Evolutionary conservation across 2,113 vertebrate genomes (phyloP).

Genomic region (Chionodraco myersi): DNA sequence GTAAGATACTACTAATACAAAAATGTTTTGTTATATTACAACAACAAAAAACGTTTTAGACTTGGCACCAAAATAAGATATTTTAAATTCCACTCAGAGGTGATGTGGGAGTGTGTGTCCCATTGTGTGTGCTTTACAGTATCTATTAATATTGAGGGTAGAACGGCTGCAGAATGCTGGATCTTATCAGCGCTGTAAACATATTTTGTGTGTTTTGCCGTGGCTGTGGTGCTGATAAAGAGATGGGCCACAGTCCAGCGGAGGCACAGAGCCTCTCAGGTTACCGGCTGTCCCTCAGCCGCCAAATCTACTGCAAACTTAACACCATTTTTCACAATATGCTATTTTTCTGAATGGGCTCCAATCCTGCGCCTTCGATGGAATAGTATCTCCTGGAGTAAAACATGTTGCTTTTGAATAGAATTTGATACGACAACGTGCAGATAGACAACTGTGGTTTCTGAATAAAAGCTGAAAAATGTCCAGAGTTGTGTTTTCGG

Average conservation of each 20-base stretch:
- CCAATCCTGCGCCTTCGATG: slow-evolving; percentile 7
- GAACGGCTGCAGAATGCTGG: slow-evolving; percentile 55
- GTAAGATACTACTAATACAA: no score
- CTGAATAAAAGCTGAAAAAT: neutral
- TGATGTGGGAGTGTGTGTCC: neutral
- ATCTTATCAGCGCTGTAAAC: slow-evolving; percentile 80
- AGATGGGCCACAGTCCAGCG: slow-evolving; percentile 70
- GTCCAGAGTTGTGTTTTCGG: neutral
- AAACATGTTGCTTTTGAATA: slow-evolving; percentile 19
- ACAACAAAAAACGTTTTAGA: no score
- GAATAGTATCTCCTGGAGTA: slow-evolving; percentile 10
- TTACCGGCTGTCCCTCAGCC: slow-evolving; percentile 40
- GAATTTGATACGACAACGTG: neutral
- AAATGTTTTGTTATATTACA: no score
- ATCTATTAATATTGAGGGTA: slow-evolving; percentile 53
- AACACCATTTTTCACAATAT: slow-evolving; percentile 1
- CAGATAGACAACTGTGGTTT: neutral
- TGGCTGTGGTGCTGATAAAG: slow-evolving; percentile 64
- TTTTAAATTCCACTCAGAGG: slow-evolving; percentile 16
- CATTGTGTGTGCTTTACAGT: slow-evolving; percentile 18
- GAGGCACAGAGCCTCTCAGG: slow-evolving; percentile 53
- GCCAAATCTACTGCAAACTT: slow-evolving; percentile 35
- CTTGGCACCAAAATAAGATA: no score
- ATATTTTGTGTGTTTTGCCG: slow-evolving; percentile 75
- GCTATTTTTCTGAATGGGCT: neutral